Conservation (phyloP, 23 tunicate species). For the Styela clava region DNA sequence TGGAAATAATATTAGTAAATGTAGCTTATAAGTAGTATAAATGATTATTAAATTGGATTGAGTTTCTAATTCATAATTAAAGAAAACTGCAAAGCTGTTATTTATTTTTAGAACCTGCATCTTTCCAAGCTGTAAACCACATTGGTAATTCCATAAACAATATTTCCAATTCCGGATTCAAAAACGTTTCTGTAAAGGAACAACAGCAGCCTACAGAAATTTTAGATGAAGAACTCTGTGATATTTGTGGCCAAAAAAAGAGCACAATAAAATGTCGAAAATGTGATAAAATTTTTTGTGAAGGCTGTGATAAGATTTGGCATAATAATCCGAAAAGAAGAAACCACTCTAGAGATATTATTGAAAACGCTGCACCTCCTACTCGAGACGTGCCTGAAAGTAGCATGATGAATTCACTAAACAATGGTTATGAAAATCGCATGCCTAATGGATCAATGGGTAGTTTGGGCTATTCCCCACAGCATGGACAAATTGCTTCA, state of each 20-base stretch:
- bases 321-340: conserved; percentile 50
- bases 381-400: not conserved
- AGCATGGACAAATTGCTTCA: not conserved
- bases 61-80: too few species aligned
- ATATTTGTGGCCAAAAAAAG: conserved; percentile 60
- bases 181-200: not conserved
- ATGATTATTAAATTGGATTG: too few species aligned
- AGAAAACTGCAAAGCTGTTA: too few species aligned
- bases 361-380: not conserved
- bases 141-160: not conserved
- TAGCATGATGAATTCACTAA: not conserved
- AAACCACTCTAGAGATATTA: conserved; percentile 27
- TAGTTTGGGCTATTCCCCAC: not conserved
- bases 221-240: conserved; percentile 35
- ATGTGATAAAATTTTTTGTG: conserved; percentile 53
- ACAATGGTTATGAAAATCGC: not conserved
- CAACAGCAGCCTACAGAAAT: not conserved
- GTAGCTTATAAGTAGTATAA: too few species aligned
- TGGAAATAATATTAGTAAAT: too few species aligned
- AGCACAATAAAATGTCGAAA: conserved; percentile 41
- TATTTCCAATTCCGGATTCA: not conserved
- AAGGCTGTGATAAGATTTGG: conserved; percentile 68
- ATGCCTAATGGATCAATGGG: not conserved
- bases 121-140: not conserved
- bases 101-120: not conserved